phyloP scores from a whole-genome alignment of 2,113 vertebrate species.

The Tachysurus vachellii region DNA sequence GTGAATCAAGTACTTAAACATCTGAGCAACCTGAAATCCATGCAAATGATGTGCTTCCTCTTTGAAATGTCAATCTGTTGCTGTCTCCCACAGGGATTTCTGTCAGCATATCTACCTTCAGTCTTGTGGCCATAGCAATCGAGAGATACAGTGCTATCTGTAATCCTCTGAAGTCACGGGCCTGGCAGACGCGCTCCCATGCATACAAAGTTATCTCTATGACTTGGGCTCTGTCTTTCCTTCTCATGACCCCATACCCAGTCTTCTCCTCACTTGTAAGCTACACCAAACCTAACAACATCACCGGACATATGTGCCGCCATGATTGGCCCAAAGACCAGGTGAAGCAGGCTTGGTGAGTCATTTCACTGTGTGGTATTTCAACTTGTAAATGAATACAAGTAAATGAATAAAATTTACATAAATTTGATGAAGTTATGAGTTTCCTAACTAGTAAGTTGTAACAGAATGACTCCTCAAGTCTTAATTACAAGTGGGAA shows the following conservation, averaged over 20 bases:
- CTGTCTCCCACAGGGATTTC: conserved; percentile 79
- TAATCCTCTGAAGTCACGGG: conserved; percentile 88
- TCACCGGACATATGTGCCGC: conserved; percentile 74
- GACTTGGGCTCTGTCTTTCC: conserved; percentile 85
- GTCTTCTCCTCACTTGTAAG: conserved; percentile 77
- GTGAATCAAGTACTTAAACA: neutral
- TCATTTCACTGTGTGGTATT: neutral
- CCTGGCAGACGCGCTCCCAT: conserved; percentile 94
- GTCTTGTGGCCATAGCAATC: conserved; percentile 91
- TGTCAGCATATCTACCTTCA: conserved; percentile 93
- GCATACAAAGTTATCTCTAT: conserved; percentile 87
- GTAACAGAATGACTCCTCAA: too few species aligned
- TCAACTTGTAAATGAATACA: too few species aligned
- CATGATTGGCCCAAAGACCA: conserved; percentile 79
- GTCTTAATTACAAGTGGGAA: too few species aligned
- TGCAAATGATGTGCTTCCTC: conserved; percentile 5
- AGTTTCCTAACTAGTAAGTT: too few species aligned
- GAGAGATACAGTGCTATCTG: conserved; percentile 97
- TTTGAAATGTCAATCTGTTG: neutral
- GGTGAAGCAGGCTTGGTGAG: conserved; percentile 87
- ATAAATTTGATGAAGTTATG: neutral
- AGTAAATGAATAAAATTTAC: neutral
- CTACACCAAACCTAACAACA: conserved; percentile 63
- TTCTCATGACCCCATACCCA: conserved; percentile 92
- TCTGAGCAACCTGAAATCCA: neutral